A percentile compares a stretch with the other conserved stretches of the same genome.
phyloP scores from a whole-genome alignment of 2,888 invertebrate species.

The Acanthococcus lagerstroemiae region DNA sequence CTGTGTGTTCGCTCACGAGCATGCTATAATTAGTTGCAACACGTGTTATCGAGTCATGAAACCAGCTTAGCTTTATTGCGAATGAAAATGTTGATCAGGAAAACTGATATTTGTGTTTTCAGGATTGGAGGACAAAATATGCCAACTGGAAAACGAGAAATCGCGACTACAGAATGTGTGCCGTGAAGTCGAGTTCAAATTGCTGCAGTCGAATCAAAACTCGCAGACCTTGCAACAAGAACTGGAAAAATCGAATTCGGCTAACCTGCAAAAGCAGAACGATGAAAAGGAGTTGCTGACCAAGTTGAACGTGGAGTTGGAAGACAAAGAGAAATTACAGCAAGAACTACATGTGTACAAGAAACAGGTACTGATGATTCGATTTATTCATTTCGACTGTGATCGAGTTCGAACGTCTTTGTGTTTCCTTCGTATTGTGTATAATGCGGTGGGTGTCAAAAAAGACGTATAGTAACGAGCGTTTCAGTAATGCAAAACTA shows the following conservation, averaged over 20 bases:
- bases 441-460: neutral
- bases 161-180: slow-evolving; percentile 57
- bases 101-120: no score
- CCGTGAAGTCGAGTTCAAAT: slow-evolving; percentile 62
- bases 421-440: neutral
- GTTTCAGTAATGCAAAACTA: no score
- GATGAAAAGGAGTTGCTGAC: slow-evolving; percentile 61
- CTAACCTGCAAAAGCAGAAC: slow-evolving; percentile 56
- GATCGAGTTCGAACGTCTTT: neutral
- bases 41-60: no score
- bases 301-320: slow-evolving; percentile 58
- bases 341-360: slow-evolving; percentile 63
- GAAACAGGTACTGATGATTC: slow-evolving; percentile 59
- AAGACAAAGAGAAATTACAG: slow-evolving; percentile 64
- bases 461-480: neutral
- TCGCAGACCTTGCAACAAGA: slow-evolving; percentile 54
- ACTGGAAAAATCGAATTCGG: slow-evolving; percentile 57
- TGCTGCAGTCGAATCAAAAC: slow-evolving; percentile 60
- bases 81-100: no score
- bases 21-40: no score
- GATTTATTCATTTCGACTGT: neutral
- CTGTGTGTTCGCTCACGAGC: no score
- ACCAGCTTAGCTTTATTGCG: no score
- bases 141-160: slow-evolving; percentile 62
- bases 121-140: slow-evolving; percentile 68